Conservation (phyloP, 1,140 invertebrate species). For the Ceratosolen fusciceps region DNA sequence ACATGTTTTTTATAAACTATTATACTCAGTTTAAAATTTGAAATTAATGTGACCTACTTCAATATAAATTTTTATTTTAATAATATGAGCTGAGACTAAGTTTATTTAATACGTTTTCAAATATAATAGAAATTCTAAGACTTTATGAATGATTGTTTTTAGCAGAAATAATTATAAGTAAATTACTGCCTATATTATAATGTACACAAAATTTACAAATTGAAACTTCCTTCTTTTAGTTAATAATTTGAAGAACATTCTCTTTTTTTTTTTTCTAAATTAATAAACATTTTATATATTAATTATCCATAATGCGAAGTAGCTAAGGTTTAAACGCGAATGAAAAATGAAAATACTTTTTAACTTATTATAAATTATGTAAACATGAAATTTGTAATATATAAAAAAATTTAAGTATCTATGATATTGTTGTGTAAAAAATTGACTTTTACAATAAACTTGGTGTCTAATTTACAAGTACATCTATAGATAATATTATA, state of each 20-base stretch:
- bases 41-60: background rate
- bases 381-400: background rate
- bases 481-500: background rate
- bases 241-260: constrained; percentile 17
- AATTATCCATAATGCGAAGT: background rate
- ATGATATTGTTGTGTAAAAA: background rate
- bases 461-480: background rate
- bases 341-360: no score
- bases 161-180: background rate
- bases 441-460: background rate
- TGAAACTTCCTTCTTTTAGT: constrained; percentile 6
- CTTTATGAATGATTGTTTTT: background rate
- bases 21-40: background rate
- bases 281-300: background rate
- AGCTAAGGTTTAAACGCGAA: no score
- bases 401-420: background rate
- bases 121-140: no score
- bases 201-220: constrained; percentile 3
- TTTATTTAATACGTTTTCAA: no score
- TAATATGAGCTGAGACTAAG: no score
- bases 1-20: constrained; percentile 36
- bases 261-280: background rate
- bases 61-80: background rate
- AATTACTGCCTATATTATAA: constrained; percentile 4
- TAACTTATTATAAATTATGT: no score